Evolutionary conservation across 2,888 invertebrate genomes (phyloP).

Genomic region (Platynereis dumerilii): DNA sequence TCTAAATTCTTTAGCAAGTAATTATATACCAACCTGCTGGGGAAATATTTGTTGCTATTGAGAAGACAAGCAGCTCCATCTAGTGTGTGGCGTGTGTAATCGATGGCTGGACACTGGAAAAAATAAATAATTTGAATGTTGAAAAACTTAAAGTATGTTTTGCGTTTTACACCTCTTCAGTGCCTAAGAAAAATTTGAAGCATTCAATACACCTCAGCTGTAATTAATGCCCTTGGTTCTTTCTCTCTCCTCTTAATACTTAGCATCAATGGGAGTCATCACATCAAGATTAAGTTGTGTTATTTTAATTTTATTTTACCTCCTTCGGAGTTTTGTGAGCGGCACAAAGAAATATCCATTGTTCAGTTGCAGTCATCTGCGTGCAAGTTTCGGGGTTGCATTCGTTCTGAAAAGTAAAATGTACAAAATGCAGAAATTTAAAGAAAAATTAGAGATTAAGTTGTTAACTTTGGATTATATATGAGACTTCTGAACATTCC

Average conservation of each 20-base stretch:
- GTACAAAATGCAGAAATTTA: neutral
- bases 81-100: conserved; percentile 97
- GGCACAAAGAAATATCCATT: conserved; percentile 99
- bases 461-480: no score
- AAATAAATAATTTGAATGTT: conserved; percentile 1
- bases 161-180: neutral
- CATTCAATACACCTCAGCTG: neutral
- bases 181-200: neutral
- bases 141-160: neutral
- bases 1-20: no score
- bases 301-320: conserved; percentile 49
- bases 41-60: conserved; percentile 99
- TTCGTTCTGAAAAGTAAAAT: conserved; percentile 70
- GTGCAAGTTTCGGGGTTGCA: conserved; percentile 97
- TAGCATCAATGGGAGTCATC: no score
- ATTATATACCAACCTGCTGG: conserved; percentile 81
- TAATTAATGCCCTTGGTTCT: no score
- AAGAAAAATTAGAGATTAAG: conserved; percentile 15
- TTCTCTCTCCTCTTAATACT: no score
- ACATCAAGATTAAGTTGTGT: no score
- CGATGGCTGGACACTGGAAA: conserved; percentile 90
- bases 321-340: conserved; percentile 99
- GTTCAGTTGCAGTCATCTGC: conserved; percentile 99
- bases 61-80: conserved; percentile 98
- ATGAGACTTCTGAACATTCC: no score